A percentile compares a stretch with the other conserved stretches of the same genome.
Evolutionary conservation across 2,113 vertebrate genomes (phyloP).

Genomic region (Narcine bancroftii): DNA sequence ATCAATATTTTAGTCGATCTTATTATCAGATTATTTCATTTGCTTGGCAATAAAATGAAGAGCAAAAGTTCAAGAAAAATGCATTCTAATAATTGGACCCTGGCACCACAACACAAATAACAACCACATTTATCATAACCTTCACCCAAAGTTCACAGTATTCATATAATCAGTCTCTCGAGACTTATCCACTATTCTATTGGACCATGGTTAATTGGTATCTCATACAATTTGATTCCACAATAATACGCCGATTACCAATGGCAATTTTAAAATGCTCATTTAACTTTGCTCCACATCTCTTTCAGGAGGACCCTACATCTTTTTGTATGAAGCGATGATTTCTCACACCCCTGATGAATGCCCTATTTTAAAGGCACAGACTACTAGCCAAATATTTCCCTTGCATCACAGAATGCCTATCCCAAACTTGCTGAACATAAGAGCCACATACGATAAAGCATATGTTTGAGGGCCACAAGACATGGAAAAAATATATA

Average conservation of each 20-base stretch:
- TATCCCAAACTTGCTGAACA: too few species aligned
- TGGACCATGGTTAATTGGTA: not conserved
- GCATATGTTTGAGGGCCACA: too few species aligned
- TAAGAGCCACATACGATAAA: too few species aligned
- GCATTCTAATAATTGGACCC: not conserved
- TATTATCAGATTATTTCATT: not conserved
- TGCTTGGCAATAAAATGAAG: not conserved
- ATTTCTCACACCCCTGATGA: not conserved
- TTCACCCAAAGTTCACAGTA: not conserved
- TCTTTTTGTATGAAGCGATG: not conserved
- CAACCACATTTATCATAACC: not conserved
- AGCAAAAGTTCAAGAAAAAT: not conserved
- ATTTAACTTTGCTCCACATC: not conserved
- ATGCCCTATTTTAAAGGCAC: not conserved
- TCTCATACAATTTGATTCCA: not conserved
- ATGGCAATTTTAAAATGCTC: not conserved
- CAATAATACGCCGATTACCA: not conserved
- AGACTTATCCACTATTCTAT: not conserved
- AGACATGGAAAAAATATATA: too few species aligned
- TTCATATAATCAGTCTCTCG: not conserved
- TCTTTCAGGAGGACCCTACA: not conserved
- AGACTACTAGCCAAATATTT: too few species aligned
- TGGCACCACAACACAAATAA: not conserved
- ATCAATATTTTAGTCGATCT: not conserved
- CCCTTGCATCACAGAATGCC: not conserved